Percentiles rank a stretch among this genome's conserved stretches.
These are phyloP conservation scores for Armadillidium nasatum DNA, from an alignment of 1,140 invertebrate genomes.

Conservation along the genomic window DNA sequence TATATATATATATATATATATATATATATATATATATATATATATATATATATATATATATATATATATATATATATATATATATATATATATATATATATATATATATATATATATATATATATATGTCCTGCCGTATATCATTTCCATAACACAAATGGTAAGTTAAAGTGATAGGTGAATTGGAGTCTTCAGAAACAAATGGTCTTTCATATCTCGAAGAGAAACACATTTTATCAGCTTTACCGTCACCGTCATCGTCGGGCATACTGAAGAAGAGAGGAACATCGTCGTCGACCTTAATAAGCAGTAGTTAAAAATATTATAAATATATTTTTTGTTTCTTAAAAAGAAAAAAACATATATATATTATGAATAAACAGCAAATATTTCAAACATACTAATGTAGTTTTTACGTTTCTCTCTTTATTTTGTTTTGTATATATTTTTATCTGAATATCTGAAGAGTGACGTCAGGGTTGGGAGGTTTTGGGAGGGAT, in stretches of 20 bases:
- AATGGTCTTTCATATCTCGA: neutral
- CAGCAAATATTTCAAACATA: neutral
- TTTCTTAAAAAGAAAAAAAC: too few relatives aligned
- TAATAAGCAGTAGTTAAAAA: neutral
- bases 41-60: too few relatives aligned
- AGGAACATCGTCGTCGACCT: constrained; percentile 46
- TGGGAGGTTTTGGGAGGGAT: constrained; percentile 28
- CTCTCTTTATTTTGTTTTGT: constrained; percentile 29
- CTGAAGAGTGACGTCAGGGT: constrained; percentile 40
- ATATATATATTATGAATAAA: too few relatives aligned
- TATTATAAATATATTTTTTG: too few relatives aligned
- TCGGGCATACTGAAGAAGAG: constrained; percentile 64
- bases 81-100: too few relatives aligned
- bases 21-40: too few relatives aligned
- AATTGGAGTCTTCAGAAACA: constrained; percentile 18
- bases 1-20: neutral
- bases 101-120: too few relatives aligned
- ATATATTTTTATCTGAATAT: constrained; percentile 39
- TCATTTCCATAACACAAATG: constrained; percentile 19
- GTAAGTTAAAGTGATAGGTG: constrained; percentile 4
- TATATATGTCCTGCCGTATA: constrained; percentile 8
- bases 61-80: too few relatives aligned
- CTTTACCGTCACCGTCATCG: constrained; percentile 61
- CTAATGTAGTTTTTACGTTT: neutral
- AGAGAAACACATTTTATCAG: constrained; percentile 47